phyloP scores from a whole-genome alignment of 2,888 invertebrate species.

The Calephelis perditalis region DNA sequence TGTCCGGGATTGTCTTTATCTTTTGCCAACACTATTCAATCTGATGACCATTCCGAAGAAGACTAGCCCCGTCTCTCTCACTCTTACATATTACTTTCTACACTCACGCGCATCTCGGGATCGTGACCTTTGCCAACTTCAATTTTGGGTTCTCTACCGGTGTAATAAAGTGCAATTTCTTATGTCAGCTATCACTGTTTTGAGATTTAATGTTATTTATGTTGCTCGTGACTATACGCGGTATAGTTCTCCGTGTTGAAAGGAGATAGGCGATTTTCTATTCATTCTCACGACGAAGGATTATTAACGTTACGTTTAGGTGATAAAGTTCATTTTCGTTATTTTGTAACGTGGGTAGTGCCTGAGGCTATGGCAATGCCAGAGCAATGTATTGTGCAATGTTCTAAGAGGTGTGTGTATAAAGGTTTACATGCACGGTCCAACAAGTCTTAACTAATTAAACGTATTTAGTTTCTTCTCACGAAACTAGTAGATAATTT shows the following conservation, averaged over 20 bases:
- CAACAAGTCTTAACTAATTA: not conserved
- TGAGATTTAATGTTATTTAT: constrained; percentile 64
- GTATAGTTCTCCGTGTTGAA: constrained; percentile 63
- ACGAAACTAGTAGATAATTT: too few relatives aligned
- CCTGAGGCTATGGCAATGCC: constrained; percentile 42
- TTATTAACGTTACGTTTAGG: constrained; percentile 12
- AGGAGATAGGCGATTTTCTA: constrained; percentile 47
- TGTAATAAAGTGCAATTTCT: constrained; percentile 35
- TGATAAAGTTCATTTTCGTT: constrained; percentile 18
- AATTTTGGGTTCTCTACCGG: constrained; percentile 35
- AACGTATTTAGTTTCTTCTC: too few relatives aligned
- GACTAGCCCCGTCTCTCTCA: constrained; percentile 37
- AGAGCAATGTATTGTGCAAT: constrained; percentile 51
- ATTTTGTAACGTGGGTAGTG: constrained; percentile 26
- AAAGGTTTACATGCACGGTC: not conserved
- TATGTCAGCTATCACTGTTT: constrained; percentile 30
- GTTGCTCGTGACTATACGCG: constrained; percentile 68
- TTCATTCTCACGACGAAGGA: not conserved
- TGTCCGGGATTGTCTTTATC: constrained; percentile 5
- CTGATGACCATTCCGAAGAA: constrained; percentile 38
- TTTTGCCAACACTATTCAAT: constrained; percentile 18
- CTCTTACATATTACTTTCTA: constrained; percentile 40
- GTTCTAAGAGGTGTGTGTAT: constrained; percentile 36
- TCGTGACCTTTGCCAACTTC: constrained; percentile 27
- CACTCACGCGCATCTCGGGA: constrained; percentile 56